Evolutionary conservation across 2,797 vertebrate species (phyloP), one percentile per base, ranked within the genome.

Genomic region (Halcyon smyrnensis): DNA sequence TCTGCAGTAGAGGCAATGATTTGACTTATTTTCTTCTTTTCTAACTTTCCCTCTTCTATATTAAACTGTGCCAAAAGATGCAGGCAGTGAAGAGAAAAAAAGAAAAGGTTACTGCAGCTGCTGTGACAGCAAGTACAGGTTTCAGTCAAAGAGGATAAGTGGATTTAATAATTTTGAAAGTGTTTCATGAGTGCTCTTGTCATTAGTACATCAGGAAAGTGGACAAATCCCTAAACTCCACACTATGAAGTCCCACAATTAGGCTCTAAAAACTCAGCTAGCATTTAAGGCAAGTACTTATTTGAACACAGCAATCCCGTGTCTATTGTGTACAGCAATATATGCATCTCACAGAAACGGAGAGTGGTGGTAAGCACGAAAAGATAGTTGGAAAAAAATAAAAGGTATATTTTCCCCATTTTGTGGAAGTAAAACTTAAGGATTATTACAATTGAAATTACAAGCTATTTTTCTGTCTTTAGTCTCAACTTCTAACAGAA

Each of bases 111-210:
- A 68, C 11, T 56, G 48, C 25, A 73, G 54, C 10, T 65, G 28
- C 37, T 87, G 41, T 43, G 57, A 75, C 45, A 82, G 37, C 15
- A 89, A 83, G 56, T 32, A 34, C 1, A 4, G 34, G 27, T 84
- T 91, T 76, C 46, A 89, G 18, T 77, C 77, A 90, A 95, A 90
- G 41, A 30, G 13, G 8, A 30, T 80, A 80, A 91, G 37, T 83
- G 79, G 60, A 95, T 91, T 87, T 92, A 90, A 70, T 82, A 4
- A 82, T 83, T 92, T 73, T 74, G 43, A 79, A 93, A 89, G 27
- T 60, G 30, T 69, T 86, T 76, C 0, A 1, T 89, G 39, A 74
- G 39, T 50, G 32, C 11, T 74, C 62, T 86, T 91, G 12, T 65
- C 45, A 81, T 34, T 50, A 74, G 8, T 24, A 39, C 62, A 69